These are phyloP conservation scores for Xerus rutilus DNA, from an alignment of 2,797 vertebrate genomes.

Conservation along the genomic window DNA sequence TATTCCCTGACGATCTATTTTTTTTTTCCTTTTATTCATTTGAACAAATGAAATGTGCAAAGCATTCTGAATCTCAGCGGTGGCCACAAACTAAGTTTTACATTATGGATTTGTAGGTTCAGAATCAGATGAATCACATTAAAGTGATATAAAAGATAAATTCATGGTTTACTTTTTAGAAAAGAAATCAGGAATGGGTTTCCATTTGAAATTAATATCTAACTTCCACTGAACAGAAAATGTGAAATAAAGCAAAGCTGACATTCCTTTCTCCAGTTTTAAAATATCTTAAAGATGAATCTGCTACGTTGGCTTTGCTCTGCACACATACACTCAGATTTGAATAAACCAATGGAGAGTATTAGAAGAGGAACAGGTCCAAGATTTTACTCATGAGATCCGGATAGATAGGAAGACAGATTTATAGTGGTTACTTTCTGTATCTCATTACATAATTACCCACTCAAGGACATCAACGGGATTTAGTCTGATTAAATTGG, in stretches of 20 bases:
- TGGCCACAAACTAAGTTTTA: not conserved
- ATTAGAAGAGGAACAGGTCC: not conserved
- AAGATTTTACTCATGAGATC: not conserved
- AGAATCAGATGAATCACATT: slow-evolving; percentile 30
- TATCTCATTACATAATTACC: slow-evolving; percentile 65
- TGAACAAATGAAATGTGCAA: slow-evolving; percentile 47
- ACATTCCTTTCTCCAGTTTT: not conserved
- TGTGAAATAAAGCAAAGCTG: slow-evolving; percentile 20
- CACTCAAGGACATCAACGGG: slow-evolving; percentile 67
- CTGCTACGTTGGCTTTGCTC: not conserved
- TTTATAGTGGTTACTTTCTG: slow-evolving; percentile 13
- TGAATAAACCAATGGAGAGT: not conserved
- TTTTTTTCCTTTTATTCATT: not conserved
- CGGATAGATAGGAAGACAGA: slow-evolving; percentile 28
- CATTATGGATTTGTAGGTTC: not conserved
- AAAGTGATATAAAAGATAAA: slow-evolving; percentile 19
- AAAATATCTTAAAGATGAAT: slow-evolving; percentile 12
- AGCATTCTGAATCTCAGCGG: not conserved
- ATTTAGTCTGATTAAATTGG: slow-evolving; percentile 81
- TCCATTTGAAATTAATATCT: slow-evolving; percentile 57
- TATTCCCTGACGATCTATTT: not conserved
- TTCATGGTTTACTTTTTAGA: not conserved
- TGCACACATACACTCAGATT: not conserved
- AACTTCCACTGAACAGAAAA: slow-evolving; percentile 59
- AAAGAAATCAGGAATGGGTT: slow-evolving; percentile 40